A percentile compares a stretch with the other conserved stretches of the same genome.
phyloP scores from a whole-genome alignment of 2,888 invertebrate genomes.

The Scaptomyza cyrtandrae region DNA sequence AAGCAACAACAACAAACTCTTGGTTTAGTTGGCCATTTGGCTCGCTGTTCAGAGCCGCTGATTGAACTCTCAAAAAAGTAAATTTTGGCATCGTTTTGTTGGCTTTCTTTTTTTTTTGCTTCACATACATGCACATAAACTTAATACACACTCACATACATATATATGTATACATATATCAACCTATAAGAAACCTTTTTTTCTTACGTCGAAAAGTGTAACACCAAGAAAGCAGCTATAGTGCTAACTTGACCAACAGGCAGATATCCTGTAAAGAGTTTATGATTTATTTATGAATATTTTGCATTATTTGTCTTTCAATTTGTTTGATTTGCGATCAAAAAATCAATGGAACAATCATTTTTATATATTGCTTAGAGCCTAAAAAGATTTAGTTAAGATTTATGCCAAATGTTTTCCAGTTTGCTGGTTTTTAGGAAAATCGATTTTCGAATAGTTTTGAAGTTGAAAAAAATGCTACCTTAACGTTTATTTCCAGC shows the following conservation, averaged over 20 bases:
- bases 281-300: too few species aligned
- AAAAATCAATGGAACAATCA: too few species aligned
- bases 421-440: too few species aligned
- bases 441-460: too few species aligned
- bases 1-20: constrained; percentile 43
- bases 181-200: constrained; percentile 32
- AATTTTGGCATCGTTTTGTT: constrained; percentile 45
- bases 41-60: constrained; percentile 26
- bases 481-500: too few species aligned
- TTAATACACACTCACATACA: not conserved
- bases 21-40: constrained; percentile 24
- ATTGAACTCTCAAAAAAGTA: constrained; percentile 45
- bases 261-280: constrained; percentile 25
- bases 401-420: too few species aligned
- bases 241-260: not conserved
- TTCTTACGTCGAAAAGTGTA: constrained; percentile 30
- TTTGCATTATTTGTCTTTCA: not conserved
- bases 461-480: too few species aligned
- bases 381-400: too few species aligned
- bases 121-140: not conserved
- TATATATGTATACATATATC: not conserved
- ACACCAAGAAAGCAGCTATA: constrained; percentile 13
- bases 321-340: too few species aligned
- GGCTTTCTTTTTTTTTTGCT: constrained; percentile 54
- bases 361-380: too few species aligned